phyloP scores from a whole-genome alignment of 2,797 vertebrate genomes.

The Gadopsis marmoratus region DNA sequence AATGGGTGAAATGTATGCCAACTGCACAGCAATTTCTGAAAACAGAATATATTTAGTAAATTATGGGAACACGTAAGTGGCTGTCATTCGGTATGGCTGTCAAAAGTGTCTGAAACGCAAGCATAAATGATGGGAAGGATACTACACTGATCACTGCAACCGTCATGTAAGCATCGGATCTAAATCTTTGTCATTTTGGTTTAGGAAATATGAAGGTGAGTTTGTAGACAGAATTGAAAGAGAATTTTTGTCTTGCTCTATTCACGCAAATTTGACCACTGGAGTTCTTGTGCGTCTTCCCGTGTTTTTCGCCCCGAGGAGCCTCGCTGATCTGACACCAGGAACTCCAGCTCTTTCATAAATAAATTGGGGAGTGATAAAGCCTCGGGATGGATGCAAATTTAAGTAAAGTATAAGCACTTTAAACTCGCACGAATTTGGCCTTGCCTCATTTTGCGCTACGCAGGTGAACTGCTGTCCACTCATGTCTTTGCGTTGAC shows the following conservation, averaged over 20 bases:
- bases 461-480: neutral
- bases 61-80: conserved; percentile 15
- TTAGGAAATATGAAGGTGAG: neutral
- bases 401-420: neutral
- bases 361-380: neutral
- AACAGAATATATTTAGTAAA: conserved; percentile 20
- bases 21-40: conserved; percentile 32
- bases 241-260: neutral
- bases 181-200: neutral
- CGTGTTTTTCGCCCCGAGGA: neutral
- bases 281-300: neutral
- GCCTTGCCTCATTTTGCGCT: neutral
- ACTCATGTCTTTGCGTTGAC: neutral
- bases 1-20: conserved; percentile 34
- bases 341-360: neutral
- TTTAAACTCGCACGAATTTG: neutral
- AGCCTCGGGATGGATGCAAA: neutral
- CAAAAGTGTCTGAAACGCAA: neutral
- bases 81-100: conserved; percentile 1
- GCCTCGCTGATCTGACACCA: neutral
- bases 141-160: neutral
- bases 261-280: neutral
- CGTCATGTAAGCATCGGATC: neutral
- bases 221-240: neutral
- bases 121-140: neutral